phyloP scores from a whole-genome alignment of 2,797 vertebrate genomes.

The Notolabrus celidotus region DNA sequence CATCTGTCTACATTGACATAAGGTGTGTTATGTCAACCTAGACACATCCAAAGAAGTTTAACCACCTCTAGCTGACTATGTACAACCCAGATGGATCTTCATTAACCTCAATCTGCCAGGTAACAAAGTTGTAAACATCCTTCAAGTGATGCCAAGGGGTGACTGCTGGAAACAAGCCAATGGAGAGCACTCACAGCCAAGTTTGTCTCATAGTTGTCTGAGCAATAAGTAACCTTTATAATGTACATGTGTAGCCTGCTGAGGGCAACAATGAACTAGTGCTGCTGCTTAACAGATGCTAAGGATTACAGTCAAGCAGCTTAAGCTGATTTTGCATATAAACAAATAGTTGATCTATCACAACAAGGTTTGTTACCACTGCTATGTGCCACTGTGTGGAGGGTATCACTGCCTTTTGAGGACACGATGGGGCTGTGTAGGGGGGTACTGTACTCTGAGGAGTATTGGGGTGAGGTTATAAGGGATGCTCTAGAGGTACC shows the following conservation, averaged over 20 bases:
- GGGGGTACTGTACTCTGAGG: not conserved
- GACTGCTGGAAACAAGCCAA: not conserved
- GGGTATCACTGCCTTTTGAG: not conserved
- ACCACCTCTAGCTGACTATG: not conserved
- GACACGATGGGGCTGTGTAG: not conserved
- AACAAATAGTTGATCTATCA: slow-evolving; percentile 6
- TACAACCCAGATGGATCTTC: not conserved
- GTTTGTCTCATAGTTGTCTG: not conserved
- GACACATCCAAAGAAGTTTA: slow-evolving; percentile 14
- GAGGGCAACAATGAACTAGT: not conserved
- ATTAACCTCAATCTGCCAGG: not conserved
- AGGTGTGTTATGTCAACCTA: slow-evolving; percentile 1
- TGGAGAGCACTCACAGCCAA: not conserved
- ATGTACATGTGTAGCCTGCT: slow-evolving; percentile 6
- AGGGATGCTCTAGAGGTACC: slow-evolving; percentile 28
- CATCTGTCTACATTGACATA: slow-evolving; percentile 13
- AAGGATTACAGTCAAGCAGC: not conserved
- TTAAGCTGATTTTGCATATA: slow-evolving; percentile 14
- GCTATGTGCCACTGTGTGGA: not conserved
- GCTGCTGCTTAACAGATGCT: not conserved
- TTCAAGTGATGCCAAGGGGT: not conserved
- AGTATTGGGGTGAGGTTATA: slow-evolving; percentile 16
- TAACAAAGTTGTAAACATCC: not conserved
- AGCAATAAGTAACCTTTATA: not conserved
- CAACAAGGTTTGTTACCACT: not conserved